Evolutionary conservation across 2,797 vertebrate species (phyloP), one percentile per base, ranked within the genome.

Genomic region (Xyrichtys novacula): DNA sequence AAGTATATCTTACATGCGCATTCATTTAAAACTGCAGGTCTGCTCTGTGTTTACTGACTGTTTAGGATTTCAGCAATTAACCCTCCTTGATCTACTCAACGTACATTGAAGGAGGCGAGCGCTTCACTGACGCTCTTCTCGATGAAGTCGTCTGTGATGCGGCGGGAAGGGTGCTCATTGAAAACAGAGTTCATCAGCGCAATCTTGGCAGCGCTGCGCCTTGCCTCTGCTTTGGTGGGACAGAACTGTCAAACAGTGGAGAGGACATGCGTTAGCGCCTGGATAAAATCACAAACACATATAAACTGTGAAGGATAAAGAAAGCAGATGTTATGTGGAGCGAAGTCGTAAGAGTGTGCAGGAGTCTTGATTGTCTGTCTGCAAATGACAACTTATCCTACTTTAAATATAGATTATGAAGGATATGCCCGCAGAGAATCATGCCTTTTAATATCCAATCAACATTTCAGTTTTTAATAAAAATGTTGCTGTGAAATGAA

Each of bases 121-220:
- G 98, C 98, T 84, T 99, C 98, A 0, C 93, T 95, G 46, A 99
- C 97, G 0, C 98, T 99, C 91, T 98, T 98, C 94, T 99, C 98
- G 0, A 99, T 99, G 85, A 99, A 99, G 34, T 97, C 96, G 1
- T 99, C 96, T 0, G 97, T 97, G 88, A 99, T 99, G 56, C 97
- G 93, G 17, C 98, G 95, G 0, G 97, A 98, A 0, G 98, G 98
- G 50, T 99, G 98, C 65, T 99, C 98, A 0, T 99, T 99, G 80
- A 99, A 99, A 47, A 99, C 97, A 0, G 98, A 99, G 87, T 98
- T 99, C 98, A 99, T 99, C 28, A 99, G 89, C 0, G 97, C 97
- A 1, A 99, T 99, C 93, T 99, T 99, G 15, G 98, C 98, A 0
- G 97, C 97, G 1, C 98, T 99, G 43, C 97, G 90, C 1, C 98